Evolutionary conservation across 2,888 invertebrate species (phyloP).

Genomic region (Galerucella nymphaeae): DNA sequence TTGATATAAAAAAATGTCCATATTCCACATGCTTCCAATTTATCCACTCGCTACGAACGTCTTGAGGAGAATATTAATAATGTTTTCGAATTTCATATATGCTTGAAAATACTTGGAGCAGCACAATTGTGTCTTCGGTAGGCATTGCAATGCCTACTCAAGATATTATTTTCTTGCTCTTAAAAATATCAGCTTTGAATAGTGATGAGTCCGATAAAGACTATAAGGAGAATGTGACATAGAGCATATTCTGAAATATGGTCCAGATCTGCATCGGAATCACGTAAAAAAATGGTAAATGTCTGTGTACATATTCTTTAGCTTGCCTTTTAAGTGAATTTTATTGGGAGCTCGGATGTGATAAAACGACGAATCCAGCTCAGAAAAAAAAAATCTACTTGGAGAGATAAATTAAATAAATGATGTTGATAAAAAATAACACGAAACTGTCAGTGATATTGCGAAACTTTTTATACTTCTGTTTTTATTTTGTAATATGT

Average conservation of each 20-base stretch:
- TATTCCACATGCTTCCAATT: slow-evolving; percentile 25
- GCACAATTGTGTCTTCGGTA: slow-evolving; percentile 33
- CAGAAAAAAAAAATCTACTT: neutral
- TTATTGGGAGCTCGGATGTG: no score
- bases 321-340: slow-evolving; percentile 14
- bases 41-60: slow-evolving; percentile 9
- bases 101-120: slow-evolving; percentile 27
- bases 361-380: no score
- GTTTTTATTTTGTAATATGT: neutral
- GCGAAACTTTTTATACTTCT: slow-evolving; percentile 24
- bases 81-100: slow-evolving; percentile 21
- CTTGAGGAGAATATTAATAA: slow-evolving; percentile 32
- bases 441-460: neutral
- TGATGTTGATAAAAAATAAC: neutral
- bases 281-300: slow-evolving; percentile 35
- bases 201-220: slow-evolving; percentile 42
- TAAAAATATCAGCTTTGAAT: slow-evolving; percentile 39
- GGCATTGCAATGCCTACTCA: slow-evolving; percentile 34
- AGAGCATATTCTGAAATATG: slow-evolving; percentile 34
- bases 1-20: slow-evolving; percentile 27
- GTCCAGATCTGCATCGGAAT: slow-evolving; percentile 31
- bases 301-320: slow-evolving; percentile 22
- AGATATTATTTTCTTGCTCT: slow-evolving; percentile 41
- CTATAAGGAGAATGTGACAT: slow-evolving; percentile 35
- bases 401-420: slow-evolving; percentile 15